phyloP scores from a whole-genome alignment of 2,797 vertebrate species.

The Microctenopoma stevenorrisi region DNA sequence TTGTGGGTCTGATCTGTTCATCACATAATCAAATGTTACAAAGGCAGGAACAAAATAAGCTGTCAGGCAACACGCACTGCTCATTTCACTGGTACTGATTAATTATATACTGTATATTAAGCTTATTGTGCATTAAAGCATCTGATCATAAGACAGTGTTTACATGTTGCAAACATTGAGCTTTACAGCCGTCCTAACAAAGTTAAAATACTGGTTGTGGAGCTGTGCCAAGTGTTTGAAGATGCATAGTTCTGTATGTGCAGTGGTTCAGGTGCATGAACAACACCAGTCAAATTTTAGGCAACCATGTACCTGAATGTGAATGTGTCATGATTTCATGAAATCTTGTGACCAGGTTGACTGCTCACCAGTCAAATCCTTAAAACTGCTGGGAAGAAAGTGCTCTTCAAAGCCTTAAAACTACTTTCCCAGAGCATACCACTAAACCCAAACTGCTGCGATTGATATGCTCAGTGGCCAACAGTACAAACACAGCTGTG shows the following conservation, averaged over 20 bases:
- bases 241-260: slow-evolving; percentile 8
- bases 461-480: slow-evolving; percentile 43
- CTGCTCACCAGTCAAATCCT: slow-evolving; percentile 58
- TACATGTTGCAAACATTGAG: background rate
- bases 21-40: slow-evolving; percentile 14
- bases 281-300: slow-evolving; percentile 26
- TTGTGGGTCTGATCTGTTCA: slow-evolving; percentile 10
- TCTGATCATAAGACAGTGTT: background rate
- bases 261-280: slow-evolving; percentile 23
- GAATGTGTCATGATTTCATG: slow-evolving; percentile 49
- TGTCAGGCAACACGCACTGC: background rate
- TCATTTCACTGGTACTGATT: background rate
- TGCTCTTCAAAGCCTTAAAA: slow-evolving; percentile 49
- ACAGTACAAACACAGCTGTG: slow-evolving; percentile 34
- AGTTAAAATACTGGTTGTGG: slow-evolving; percentile 1
- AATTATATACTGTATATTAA: background rate
- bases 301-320: slow-evolving; percentile 25
- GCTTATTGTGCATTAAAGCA: background rate
- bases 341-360: slow-evolving; percentile 42
- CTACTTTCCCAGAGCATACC: slow-evolving; percentile 55
- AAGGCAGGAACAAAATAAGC: background rate
- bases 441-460: slow-evolving; percentile 55
- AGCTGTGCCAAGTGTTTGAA: slow-evolving; percentile 5
- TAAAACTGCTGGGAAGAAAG: slow-evolving; percentile 41
- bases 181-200: background rate